These are phyloP conservation scores for Tolmerus cingulatus DNA, from an alignment of 2,888 invertebrate genomes.

Conservation along the genomic window DNA sequence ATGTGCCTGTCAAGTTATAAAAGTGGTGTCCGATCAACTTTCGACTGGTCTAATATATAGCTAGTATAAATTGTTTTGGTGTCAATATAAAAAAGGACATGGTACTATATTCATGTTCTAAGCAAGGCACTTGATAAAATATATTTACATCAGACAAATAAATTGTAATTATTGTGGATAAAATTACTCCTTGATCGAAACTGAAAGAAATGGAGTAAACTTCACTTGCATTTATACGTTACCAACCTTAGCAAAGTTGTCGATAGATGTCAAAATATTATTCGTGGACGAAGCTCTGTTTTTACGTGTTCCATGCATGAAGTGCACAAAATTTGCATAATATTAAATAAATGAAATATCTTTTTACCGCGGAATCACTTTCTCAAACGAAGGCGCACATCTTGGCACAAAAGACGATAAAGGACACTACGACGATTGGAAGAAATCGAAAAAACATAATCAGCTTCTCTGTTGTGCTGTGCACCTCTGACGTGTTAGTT, in stretches of 20 bases:
- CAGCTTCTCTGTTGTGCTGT: background rate
- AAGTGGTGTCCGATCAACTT: too few species aligned
- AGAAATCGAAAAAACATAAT: background rate
- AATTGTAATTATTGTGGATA: background rate
- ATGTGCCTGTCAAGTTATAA: too few species aligned
- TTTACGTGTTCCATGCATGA: background rate
- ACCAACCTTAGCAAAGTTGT: background rate
- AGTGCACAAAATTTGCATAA: background rate
- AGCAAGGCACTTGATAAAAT: too few species aligned
- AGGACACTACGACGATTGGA: background rate
- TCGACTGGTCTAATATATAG: too few species aligned
- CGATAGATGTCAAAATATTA: background rate
- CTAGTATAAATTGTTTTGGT: too few species aligned
- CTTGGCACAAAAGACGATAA: background rate
- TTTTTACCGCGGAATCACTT: background rate
- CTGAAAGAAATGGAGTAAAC: background rate
- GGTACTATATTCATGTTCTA: too few species aligned
- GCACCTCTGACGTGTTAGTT: slow-evolving; percentile 24
- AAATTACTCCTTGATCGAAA: background rate
- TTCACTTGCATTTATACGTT: background rate
- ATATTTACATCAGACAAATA: too few species aligned
- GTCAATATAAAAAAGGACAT: too few species aligned
- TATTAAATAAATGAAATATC: background rate
- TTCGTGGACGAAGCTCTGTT: background rate
- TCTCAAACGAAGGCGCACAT: background rate